Evolutionary conservation across 1,140 invertebrate species (phyloP).

Genomic region (Choristoneura fumiferana): DNA sequence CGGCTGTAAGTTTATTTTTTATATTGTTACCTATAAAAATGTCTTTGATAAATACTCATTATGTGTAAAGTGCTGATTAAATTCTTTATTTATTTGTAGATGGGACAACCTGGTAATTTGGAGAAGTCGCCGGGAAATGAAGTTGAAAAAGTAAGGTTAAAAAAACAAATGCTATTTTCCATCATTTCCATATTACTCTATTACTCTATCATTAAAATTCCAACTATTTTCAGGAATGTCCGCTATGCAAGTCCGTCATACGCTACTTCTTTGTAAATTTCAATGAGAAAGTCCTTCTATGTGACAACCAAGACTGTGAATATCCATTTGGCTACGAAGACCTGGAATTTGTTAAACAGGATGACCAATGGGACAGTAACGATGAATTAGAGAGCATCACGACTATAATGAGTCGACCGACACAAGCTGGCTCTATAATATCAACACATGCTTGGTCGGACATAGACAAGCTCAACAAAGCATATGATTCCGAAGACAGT

Average conservation of each 20-base stretch:
- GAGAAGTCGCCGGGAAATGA: too few relatives aligned
- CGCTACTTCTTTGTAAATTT: constrained; percentile 57
- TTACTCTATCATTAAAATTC: neutral
- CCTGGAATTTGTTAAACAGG: constrained; percentile 39
- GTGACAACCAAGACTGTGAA: constrained; percentile 57
- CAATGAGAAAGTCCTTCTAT: constrained; percentile 59
- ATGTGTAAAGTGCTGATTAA: too few relatives aligned
- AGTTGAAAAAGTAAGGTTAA: too few relatives aligned
- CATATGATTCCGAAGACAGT: constrained; percentile 41
- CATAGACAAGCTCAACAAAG: constrained; percentile 43
- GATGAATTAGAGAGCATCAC: constrained; percentile 31
- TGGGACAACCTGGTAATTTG: too few relatives aligned
- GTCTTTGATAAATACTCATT: too few relatives aligned
- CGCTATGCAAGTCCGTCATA: constrained; percentile 47
- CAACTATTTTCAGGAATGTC: constrained; percentile 50
- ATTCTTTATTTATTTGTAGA: too few relatives aligned
- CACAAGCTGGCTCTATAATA: constrained; percentile 24
- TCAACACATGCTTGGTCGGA: constrained; percentile 45
- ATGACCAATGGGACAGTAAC: constrained; percentile 28
- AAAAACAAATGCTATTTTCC: too few relatives aligned
- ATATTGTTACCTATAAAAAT: too few relatives aligned
- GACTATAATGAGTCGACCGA: constrained; percentile 7
- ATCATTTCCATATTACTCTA: neutral
- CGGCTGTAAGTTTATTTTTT: too few relatives aligned
- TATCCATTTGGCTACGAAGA: constrained; percentile 65